Percentiles rank a stretch among this genome's conserved stretches.
phyloP scores from a whole-genome alignment of 2,888 invertebrate genomes.

The Podotricha telesiphe region DNA sequence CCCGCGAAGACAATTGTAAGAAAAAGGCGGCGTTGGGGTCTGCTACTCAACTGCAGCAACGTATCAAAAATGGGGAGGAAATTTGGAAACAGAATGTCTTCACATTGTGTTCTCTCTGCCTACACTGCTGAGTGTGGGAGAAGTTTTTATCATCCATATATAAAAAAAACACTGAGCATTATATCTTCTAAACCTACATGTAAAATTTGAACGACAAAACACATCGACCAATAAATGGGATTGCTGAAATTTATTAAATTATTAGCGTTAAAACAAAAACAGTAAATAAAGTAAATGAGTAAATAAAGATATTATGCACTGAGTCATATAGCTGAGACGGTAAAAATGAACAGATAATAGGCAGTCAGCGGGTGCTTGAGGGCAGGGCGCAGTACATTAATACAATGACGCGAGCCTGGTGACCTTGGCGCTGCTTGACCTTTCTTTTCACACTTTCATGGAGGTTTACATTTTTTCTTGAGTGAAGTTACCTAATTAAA shows the following conservation, averaged over 20 bases:
- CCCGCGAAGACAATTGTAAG: too few species aligned
- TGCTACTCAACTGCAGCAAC: too few species aligned
- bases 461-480: slow-evolving; percentile 23
- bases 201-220: background rate
- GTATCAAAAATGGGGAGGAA: too few species aligned
- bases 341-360: slow-evolving; percentile 39
- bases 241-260: background rate
- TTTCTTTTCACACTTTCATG: slow-evolving; percentile 47
- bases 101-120: too few species aligned
- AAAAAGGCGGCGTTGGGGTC: too few species aligned
- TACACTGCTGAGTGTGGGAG: too few species aligned
- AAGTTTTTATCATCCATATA: too few species aligned
- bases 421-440: slow-evolving; percentile 65
- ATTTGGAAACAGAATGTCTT: too few species aligned
- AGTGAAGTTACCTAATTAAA: background rate
- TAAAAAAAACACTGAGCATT: too few species aligned
- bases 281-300: too few species aligned
- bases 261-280: background rate
- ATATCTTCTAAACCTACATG: background rate
- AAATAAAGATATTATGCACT: slow-evolving; percentile 24
- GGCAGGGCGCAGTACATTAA: slow-evolving; percentile 60
- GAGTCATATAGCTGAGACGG: slow-evolving; percentile 22
- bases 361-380: slow-evolving; percentile 29
- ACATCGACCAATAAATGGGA: background rate
- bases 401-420: slow-evolving; percentile 71